phyloP scores from a whole-genome alignment of 2,888 invertebrate species.

The Trilocha varians region DNA sequence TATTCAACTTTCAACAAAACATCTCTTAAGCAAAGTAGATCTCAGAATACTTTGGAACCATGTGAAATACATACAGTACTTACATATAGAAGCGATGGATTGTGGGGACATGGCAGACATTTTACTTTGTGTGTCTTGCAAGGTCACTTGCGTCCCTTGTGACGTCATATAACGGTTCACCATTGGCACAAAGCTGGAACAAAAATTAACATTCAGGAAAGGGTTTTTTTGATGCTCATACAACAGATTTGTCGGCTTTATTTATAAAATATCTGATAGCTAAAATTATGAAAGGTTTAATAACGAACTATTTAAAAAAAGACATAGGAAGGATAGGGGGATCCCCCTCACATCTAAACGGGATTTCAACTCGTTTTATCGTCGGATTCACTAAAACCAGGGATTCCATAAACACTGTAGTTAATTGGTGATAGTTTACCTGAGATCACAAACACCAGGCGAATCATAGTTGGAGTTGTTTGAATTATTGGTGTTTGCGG shows the following conservation, averaged over 20 bases:
- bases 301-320: too few species aligned
- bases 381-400: not conserved
- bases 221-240: too few species aligned
- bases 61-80: too few species aligned
- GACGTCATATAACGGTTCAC: slow-evolving; percentile 71
- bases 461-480: slow-evolving; percentile 58
- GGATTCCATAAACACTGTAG: not conserved
- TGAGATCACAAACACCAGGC: slow-evolving; percentile 67
- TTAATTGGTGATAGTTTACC: slow-evolving; percentile 24
- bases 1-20: too few species aligned
- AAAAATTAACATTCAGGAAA: slow-evolving; percentile 1
- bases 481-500: slow-evolving; percentile 56
- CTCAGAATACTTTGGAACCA: too few species aligned
- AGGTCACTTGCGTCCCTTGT: slow-evolving; percentile 67
- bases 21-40: too few species aligned
- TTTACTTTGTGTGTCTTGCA: slow-evolving; percentile 62
- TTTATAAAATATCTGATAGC: too few species aligned
- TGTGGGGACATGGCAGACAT: slow-evolving; percentile 69
- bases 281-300: too few species aligned
- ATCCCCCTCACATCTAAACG: too few species aligned
- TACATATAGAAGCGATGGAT: slow-evolving; percentile 67
- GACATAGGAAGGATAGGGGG: too few species aligned
- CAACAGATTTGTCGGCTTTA: too few species aligned
- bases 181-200: slow-evolving; percentile 65
- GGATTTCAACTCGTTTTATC: not conserved